Conservation (phyloP, 2,797 vertebrate species). For the Eulemur rubriventer region DNA sequence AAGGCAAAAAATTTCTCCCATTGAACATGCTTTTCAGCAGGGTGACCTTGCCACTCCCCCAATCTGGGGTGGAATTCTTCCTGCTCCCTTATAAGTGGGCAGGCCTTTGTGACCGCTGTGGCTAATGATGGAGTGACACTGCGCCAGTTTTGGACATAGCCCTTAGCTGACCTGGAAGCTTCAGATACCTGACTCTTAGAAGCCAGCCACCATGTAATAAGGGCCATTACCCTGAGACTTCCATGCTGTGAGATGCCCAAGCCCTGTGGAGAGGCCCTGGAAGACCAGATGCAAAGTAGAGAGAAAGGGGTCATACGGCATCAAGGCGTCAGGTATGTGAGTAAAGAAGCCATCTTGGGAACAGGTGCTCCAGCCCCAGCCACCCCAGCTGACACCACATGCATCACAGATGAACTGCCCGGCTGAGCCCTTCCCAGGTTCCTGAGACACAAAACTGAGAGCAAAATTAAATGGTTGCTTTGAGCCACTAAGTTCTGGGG, state of each 20-base stretch:
- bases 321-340: background rate
- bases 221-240: background rate
- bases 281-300: background rate
- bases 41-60: background rate
- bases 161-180: background rate
- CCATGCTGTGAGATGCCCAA: background rate
- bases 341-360: background rate
- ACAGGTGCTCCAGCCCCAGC: background rate
- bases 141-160: background rate
- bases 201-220: background rate
- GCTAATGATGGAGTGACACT: background rate
- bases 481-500: background rate
- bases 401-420: background rate
- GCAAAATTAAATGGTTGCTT: background rate
- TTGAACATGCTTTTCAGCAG: accelerated
- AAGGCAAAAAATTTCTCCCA: background rate
- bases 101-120: background rate
- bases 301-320: background rate
- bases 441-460: background rate
- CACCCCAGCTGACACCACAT: too few relatives aligned
- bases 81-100: background rate
- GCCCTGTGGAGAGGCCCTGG: background rate
- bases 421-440: background rate
- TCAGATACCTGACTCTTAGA: background rate
- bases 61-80: background rate